These are phyloP conservation scores for Shinisaurus crocodilurus DNA, from an alignment of 2,113 vertebrate species.

Conservation along the genomic window DNA sequence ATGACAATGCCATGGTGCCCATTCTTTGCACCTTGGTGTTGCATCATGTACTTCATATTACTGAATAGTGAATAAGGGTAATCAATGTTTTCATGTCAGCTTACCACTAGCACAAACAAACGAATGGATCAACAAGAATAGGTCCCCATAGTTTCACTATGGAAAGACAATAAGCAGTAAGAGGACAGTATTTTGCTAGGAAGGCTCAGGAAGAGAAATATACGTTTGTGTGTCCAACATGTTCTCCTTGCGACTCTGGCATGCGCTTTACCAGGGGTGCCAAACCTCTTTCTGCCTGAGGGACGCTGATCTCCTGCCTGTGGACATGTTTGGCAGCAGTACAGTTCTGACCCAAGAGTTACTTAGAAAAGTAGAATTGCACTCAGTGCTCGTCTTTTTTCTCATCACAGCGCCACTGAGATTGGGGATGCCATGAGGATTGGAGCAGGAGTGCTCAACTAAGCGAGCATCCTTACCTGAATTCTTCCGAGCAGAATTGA, in stretches of 20 bases:
- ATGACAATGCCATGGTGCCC: constrained; percentile 8
- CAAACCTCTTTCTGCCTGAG: too few species aligned
- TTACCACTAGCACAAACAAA: not conserved
- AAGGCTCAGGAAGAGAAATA: not conserved
- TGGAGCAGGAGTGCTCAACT: too few species aligned
- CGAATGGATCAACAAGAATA: constrained; percentile 3
- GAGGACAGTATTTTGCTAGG: not conserved
- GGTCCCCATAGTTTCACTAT: not conserved
- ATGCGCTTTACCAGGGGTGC: not conserved
- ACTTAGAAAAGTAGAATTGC: too few species aligned
- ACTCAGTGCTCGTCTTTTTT: too few species aligned
- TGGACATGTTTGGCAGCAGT: too few species aligned
- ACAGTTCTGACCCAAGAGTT: too few species aligned
- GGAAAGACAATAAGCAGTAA: not conserved
- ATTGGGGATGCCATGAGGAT: too few species aligned
- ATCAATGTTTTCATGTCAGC: not conserved
- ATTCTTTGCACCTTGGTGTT: constrained; percentile 26
- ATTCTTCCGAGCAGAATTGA: too few species aligned
- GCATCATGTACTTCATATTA: not conserved
- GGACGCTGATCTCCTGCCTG: too few species aligned
- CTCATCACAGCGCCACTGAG: too few species aligned
- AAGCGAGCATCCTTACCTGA: too few species aligned
- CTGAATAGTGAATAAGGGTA: not conserved
- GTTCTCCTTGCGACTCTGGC: not conserved
- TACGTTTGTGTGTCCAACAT: not conserved